Evolutionary conservation across 1,140 invertebrate genomes (phyloP), one percentile per base, ranked within the genome.

Genomic region (Archegozetes longisetosus): DNA sequence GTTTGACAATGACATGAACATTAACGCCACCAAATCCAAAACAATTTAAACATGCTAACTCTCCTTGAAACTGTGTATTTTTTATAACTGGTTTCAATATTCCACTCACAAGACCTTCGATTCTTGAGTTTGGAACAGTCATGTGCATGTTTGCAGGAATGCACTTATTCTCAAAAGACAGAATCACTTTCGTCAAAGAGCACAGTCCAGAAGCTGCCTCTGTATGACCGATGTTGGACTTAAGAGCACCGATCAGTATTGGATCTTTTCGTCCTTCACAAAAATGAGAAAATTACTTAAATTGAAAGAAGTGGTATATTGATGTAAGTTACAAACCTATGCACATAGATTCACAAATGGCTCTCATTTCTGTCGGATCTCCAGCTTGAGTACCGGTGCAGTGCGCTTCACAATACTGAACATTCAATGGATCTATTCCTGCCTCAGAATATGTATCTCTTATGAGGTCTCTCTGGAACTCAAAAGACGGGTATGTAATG

Each of bases 21-120:
- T 98, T 97, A 25, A 92, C 88, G 48, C 94, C 94, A 60, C 93
- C 94, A 74, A 97, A 97, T 23, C 94, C 94, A 72, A 98, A 97
- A 1, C 89, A 95, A 73, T 97, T 98, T 0, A 98, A 68, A 2
- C 81, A 92, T 40, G 88, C 81, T n/a, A 88, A 74, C n/a, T 88
- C 87, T 20, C 89, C 88, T 29, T 85, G 82, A 82, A 86, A 65
- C 4, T 62, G 62, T 6, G 59, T 62, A 20, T 55, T 32, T 13
- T 65, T 53, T 20, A 48, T 54, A 3, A 70, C 64, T 48, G 84
- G 81, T 76, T 88, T 81, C 2, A 97, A 77, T 25, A 84, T 75
- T 0, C 93, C 93, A 69, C 95, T 88, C 27, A 70, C 2, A 13
- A 68, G 50, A 9, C 76, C 64, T 4, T 70, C 74, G 27, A 79